Conservation (phyloP, 2,113 vertebrate species). For the Notarius lentiginosus region DNA sequence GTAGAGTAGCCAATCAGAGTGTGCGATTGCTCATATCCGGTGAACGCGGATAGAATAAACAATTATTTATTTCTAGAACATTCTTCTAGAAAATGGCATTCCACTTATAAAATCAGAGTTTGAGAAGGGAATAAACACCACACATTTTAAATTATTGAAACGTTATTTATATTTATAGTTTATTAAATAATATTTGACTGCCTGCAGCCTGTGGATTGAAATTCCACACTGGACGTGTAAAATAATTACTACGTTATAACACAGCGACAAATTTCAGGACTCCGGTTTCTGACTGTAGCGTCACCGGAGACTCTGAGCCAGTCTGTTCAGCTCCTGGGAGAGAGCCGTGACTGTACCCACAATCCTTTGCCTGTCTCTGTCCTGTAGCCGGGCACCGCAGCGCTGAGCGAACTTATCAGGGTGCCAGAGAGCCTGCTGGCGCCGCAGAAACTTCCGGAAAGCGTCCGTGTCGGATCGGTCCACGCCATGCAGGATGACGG, state of each 20-base stretch:
- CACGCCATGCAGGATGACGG: constrained; percentile 77
- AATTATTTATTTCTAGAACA: too few relatives aligned
- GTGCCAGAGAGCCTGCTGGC: constrained; percentile 84
- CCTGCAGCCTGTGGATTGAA: background rate
- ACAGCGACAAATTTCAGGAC: background rate
- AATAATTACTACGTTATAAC: background rate
- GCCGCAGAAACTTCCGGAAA: constrained; percentile 76
- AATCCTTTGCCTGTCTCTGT: constrained; percentile 73
- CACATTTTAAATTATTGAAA: background rate
- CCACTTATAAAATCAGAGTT: too few relatives aligned
- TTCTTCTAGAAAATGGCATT: too few relatives aligned
- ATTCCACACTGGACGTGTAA: background rate
- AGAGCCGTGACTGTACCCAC: constrained; percentile 80
- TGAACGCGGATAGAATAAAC: too few relatives aligned
- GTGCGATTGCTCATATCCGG: too few relatives aligned
- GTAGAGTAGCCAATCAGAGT: too few relatives aligned
- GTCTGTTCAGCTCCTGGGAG: constrained; percentile 84
- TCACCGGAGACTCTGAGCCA: constrained; percentile 76
- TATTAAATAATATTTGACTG: background rate
- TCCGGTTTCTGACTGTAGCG: background rate
- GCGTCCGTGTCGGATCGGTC: constrained; percentile 65
- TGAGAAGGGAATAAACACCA: background rate
- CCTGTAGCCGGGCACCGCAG: constrained; percentile 76
- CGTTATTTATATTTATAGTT: background rate
- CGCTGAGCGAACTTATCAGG: constrained; percentile 85